A percentile compares a stretch with the other conserved stretches of the same genome.
These are phyloP conservation scores for Galbula dea DNA, from an alignment of 2,113 vertebrate species.

Conservation along the genomic window DNA sequence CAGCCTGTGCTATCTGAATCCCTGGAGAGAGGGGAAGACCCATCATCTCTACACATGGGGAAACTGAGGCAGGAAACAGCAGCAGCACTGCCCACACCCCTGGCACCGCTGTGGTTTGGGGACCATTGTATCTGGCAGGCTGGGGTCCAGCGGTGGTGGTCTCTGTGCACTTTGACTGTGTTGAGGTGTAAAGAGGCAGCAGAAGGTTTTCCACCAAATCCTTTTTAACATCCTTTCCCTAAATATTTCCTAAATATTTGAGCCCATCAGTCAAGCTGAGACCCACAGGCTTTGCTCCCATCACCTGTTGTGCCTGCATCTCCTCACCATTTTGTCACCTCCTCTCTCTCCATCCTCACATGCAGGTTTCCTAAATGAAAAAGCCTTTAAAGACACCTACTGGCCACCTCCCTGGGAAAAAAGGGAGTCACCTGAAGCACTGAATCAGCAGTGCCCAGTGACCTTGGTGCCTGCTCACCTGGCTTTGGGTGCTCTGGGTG, in stretches of 20 bases:
- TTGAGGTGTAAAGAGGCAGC: fast-evolving
- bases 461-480: no score
- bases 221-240: neutral
- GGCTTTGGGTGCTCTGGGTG: neutral
- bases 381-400: neutral
- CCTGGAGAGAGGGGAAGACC: fast-evolving
- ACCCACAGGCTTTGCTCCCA: neutral
- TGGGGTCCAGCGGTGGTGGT: fast-evolving
- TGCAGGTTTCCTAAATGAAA: neutral
- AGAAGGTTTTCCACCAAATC: neutral
- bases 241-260: neutral
- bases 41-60: neutral
- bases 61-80: neutral
- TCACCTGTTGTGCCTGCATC: fast-evolving
- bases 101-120: fast-evolving
- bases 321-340: fast-evolving
- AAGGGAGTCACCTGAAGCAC: neutral
- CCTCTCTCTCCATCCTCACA: neutral
- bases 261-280: neutral
- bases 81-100: neutral
- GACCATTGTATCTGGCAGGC: fast-evolving
- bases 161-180: fast-evolving
- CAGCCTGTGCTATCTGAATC: neutral
- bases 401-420: neutral
- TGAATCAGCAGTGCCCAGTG: neutral